phyloP scores from a whole-genome alignment of 2,113 vertebrate genomes.

The Alexandromys fortis region DNA sequence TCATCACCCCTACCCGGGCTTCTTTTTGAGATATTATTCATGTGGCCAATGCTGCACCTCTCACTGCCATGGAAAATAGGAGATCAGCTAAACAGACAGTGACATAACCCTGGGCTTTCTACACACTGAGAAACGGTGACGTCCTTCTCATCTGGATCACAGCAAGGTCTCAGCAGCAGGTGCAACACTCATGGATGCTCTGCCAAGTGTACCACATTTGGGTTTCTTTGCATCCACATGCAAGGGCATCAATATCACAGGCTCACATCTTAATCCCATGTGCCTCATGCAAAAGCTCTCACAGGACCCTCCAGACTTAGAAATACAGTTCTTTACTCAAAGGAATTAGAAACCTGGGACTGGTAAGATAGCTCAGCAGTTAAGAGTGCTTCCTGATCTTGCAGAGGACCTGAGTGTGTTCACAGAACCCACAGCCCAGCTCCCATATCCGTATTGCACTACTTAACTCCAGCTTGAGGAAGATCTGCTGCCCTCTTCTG shows the following conservation, averaged over 20 bases:
- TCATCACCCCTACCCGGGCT: neutral
- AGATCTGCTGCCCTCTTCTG: neutral
- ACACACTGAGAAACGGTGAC: neutral
- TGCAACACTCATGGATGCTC: too few relatives aligned
- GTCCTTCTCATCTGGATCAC: neutral
- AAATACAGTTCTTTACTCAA: neutral
- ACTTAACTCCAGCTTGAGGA: neutral
- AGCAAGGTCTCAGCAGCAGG: neutral
- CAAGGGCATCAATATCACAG: neutral
- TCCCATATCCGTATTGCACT: neutral
- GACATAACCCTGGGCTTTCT: neutral
- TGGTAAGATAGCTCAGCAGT: neutral
- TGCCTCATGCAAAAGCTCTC: neutral
- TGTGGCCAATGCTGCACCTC: neutral
- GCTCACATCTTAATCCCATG: neutral
- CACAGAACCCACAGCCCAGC: neutral
- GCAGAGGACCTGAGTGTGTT: neutral
- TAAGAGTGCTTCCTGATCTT: neutral
- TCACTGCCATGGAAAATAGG: neutral
- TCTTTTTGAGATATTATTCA: neutral
- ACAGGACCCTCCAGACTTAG: neutral
- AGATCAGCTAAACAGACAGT: too few relatives aligned
- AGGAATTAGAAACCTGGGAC: neutral
- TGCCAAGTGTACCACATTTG: neutral
- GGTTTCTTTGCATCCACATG: neutral